Conservation (phyloP, 2,113 vertebrate genomes). For the Mionectes macconnelli region DNA sequence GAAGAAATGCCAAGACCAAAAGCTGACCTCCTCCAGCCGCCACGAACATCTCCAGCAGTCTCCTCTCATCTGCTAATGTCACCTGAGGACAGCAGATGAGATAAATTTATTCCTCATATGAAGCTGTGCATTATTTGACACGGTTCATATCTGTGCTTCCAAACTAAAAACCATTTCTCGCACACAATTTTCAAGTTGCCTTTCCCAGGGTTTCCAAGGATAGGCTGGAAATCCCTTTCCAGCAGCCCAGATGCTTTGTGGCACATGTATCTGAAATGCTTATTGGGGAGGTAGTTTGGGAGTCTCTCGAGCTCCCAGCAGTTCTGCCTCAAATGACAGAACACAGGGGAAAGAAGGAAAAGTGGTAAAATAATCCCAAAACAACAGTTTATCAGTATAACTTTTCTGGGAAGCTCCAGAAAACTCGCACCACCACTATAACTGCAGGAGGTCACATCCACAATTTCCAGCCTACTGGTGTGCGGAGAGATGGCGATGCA, state of each 20-base stretch:
- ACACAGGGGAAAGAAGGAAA: background rate
- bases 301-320: background rate
- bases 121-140: background rate
- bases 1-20: background rate
- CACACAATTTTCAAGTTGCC: background rate
- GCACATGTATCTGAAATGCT: background rate
- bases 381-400: background rate
- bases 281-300: background rate
- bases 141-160: accelerated
- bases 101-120: background rate
- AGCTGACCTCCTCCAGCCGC: background rate
- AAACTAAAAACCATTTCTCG: background rate
- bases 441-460: background rate
- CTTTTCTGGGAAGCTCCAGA: background rate
- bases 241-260: background rate
- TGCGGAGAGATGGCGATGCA: accelerated
- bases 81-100: background rate
- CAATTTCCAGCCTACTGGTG: accelerated
- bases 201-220: conserved; percentile 7
- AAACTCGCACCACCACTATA: background rate
- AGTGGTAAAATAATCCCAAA: background rate
- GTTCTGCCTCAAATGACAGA: background rate
- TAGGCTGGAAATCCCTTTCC: background rate
- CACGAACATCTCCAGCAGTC: background rate
- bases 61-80: background rate